These are phyloP conservation scores for Spongia lamella DNA, from an alignment of 37 sponge, comb jelly and placozoan species.

Conservation along the genomic window DNA sequence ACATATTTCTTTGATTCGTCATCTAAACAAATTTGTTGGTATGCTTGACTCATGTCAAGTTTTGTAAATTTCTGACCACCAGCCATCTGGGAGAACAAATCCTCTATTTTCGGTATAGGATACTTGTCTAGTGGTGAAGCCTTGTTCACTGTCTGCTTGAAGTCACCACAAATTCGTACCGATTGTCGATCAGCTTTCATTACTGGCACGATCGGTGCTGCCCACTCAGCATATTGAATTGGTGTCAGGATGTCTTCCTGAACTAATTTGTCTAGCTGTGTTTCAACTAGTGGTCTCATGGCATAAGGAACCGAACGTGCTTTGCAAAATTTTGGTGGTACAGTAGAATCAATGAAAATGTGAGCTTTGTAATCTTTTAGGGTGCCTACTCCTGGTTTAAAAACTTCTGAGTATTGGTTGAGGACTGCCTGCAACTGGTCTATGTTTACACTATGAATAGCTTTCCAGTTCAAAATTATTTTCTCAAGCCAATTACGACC, in stretches of 20 bases:
- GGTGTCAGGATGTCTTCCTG: slow-evolving; percentile 27
- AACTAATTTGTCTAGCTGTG: slow-evolving; percentile 14
- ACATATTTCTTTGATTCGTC: slow-evolving; percentile 20
- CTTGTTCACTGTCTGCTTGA: slow-evolving; percentile 1
- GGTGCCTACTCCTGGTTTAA: background rate
- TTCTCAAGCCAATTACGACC: background rate
- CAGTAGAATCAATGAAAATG: background rate
- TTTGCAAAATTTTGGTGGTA: slow-evolving; percentile 6
- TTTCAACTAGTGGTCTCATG: background rate
- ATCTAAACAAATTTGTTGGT: slow-evolving; percentile 13
- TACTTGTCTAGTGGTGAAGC: slow-evolving; percentile 7
- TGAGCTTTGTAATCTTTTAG: background rate
- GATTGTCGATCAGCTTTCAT: slow-evolving; percentile 24
- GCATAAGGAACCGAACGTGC: slow-evolving; percentile 25
- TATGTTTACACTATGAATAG: background rate
- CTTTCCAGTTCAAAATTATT: background rate
- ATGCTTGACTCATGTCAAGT: slow-evolving; percentile 39
- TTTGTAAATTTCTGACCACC: slow-evolving; percentile 20
- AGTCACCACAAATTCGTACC: slow-evolving; percentile 52
- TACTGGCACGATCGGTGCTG: slow-evolving; percentile 45
- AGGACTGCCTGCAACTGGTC: background rate
- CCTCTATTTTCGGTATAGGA: slow-evolving; percentile 7
- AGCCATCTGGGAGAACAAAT: slow-evolving; percentile 2
- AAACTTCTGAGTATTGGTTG: background rate
- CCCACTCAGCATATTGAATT: slow-evolving; percentile 43